Percentiles rank a stretch among this genome's conserved stretches.
Evolutionary conservation across 2,888 invertebrate genomes (phyloP).

Genomic region (Melanotus villosus): DNA sequence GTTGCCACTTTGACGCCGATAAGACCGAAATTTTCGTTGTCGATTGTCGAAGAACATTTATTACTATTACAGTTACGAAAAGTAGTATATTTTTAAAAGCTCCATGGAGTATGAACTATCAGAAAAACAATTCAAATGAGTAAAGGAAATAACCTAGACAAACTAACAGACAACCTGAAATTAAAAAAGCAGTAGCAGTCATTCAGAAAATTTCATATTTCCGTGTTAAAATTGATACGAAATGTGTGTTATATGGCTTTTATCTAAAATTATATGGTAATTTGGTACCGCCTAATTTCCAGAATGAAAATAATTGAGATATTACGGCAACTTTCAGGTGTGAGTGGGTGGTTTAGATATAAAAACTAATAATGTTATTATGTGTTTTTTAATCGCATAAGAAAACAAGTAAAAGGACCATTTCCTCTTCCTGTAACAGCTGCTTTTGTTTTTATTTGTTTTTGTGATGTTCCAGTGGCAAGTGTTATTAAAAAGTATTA

Average conservation of each 20-base stretch:
- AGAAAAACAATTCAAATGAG: too few species aligned
- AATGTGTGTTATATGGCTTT: conserved; percentile 15
- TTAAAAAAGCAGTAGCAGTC: conserved; percentile 23
- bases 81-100: too few species aligned
- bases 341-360: conserved; percentile 16
- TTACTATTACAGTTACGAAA: too few species aligned
- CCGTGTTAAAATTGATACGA: conserved; percentile 34
- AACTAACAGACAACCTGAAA: conserved; percentile 8
- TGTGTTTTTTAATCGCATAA: conserved; percentile 1
- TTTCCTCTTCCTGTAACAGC: conserved; percentile 2
- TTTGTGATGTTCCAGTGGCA: too few species aligned
- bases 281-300: conserved; percentile 30
- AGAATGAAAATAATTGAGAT: conserved; percentile 32
- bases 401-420: conserved; percentile 26
- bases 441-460: too few species aligned
- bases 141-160: conserved; percentile 24
- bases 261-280: conserved; percentile 36
- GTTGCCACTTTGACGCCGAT: too few species aligned
- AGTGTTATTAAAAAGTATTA: too few species aligned
- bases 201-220: conserved; percentile 26
- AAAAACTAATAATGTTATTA: conserved; percentile 30
- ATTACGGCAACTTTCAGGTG: conserved; percentile 11
- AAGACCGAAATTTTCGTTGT: too few species aligned
- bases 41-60: too few species aligned
- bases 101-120: too few species aligned